phyloP scores from a whole-genome alignment of 2,113 vertebrate species.

The Leucoraja erinaceus region DNA sequence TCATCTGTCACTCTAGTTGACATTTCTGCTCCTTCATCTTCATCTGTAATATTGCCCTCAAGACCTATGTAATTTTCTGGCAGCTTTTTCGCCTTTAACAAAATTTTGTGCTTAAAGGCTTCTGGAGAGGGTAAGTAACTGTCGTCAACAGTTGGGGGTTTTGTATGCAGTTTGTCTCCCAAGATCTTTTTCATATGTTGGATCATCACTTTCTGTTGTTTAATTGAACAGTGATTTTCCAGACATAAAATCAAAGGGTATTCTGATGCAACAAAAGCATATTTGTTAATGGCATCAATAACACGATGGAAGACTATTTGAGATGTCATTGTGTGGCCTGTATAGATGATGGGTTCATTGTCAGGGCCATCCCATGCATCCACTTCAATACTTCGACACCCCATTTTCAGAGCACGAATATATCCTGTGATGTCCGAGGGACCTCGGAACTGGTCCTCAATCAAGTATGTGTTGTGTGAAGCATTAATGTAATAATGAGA shows the following conservation, averaged over 20 bases:
- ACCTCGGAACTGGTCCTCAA: conserved; percentile 94
- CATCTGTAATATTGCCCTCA: conserved; percentile 91
- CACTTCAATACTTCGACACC: conserved; percentile 86
- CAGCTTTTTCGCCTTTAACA: conserved; percentile 90
- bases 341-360: conserved; percentile 91
- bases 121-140: conserved; percentile 82
- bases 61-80: conserved; percentile 68
- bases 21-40: conserved; percentile 94
- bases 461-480: conserved; percentile 95
- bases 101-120: conserved; percentile 78
- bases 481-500: conserved; percentile 97
- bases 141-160: conserved; percentile 74
- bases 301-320: conserved; percentile 90
- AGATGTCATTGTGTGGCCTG: conserved; percentile 93
- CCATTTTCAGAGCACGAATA: conserved; percentile 94
- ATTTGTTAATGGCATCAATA: conserved; percentile 89
- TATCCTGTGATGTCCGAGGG: conserved; percentile 97
- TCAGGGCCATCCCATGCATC: conserved; percentile 97
- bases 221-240: conserved; percentile 93
- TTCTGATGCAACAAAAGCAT: conserved; percentile 87
- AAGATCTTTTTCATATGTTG: conserved; percentile 92
- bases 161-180: conserved; percentile 75
- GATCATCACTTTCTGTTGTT: conserved; percentile 93
- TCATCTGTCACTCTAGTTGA: conserved; percentile 79
- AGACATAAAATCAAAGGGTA: conserved; percentile 87